phyloP scores from a whole-genome alignment of 2,113 vertebrate species.

The Agelaius tricolor region DNA sequence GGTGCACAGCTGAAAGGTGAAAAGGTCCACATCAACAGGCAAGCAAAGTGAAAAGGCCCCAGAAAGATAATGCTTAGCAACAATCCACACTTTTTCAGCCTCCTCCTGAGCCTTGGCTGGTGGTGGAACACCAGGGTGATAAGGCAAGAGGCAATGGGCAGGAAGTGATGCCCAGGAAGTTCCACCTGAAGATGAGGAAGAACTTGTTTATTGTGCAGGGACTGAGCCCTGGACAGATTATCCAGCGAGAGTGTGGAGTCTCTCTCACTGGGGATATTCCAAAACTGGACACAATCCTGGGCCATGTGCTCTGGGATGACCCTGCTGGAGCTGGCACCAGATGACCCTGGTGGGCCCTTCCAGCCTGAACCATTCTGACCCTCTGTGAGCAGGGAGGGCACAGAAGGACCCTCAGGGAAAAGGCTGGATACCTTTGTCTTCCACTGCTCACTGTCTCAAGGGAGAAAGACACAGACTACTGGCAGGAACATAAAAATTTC shows the following conservation, averaged over 20 bases:
- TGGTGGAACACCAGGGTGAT: neutral
- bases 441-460: neutral
- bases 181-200: neutral
- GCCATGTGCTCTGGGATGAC: neutral
- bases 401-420: neutral
- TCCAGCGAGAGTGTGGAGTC: no score
- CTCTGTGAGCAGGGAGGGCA: neutral
- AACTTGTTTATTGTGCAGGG: neutral
- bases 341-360: neutral
- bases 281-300: neutral
- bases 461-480: neutral
- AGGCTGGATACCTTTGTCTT: neutral
- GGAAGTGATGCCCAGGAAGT: neutral
- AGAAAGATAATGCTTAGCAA: neutral
- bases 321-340: neutral
- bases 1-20: neutral
- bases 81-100: neutral
- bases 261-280: neutral
- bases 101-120: neutral
- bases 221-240: neutral
- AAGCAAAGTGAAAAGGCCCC: neutral
- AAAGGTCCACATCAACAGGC: neutral
- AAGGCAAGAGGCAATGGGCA: neutral
- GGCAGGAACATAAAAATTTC: neutral
- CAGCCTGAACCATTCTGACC: neutral